Base-by-base conservation (phyloP, 1,140 invertebrate genomes). In the Drosophila auraria region DNA sequence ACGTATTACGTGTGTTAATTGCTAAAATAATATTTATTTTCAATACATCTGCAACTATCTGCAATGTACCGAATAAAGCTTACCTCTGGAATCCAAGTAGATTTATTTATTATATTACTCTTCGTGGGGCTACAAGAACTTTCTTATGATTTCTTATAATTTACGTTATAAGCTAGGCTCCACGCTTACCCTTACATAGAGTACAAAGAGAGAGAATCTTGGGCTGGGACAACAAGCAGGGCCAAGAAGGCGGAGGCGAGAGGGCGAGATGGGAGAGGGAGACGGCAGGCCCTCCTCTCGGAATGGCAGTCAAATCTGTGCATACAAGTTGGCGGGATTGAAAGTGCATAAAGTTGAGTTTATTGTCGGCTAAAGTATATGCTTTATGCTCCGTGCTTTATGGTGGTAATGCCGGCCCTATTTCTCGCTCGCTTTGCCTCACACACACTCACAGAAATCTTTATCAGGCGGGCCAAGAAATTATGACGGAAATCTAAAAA, bases 401-500 rank as follows among this genome's bases (percentile, higher is more conserved):
- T 78, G 64, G 64, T 82, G 82, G 82, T 72, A 86, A 82, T 82
- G 80, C 77, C 58, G 57, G 69, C 74, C 56, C 62, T 65, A 50
- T 66, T 47, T 56, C 59, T 68, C 25, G 56, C 69, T 44, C 50
- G 9, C 53, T 11, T 8, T 8, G 8, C 1, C 45, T 51, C 38
- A 58, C 30, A 42, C 61, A 45, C 59, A 65, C 60, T 69, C 62
- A 56, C 63, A 78, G 15, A 74, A 89, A 84, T 84, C 81, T 90
- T 90, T 84, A 87, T 89, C 81, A 76, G 78, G 47, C 84, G 53
- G 50, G 74, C 81, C 73, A 90, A 90, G 78, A 83, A 89, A 90
- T 89, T 89, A 84, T 89, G 84, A 90, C 86, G 84, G 84, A 89
- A 89, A 89, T 89, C 86, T 89, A 89, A 89, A 89, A 89, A 89